Evolutionary conservation across 1,140 invertebrate genomes (phyloP), one percentile per base, ranked within the genome.

Genomic region (Drosophila prosaltans): DNA sequence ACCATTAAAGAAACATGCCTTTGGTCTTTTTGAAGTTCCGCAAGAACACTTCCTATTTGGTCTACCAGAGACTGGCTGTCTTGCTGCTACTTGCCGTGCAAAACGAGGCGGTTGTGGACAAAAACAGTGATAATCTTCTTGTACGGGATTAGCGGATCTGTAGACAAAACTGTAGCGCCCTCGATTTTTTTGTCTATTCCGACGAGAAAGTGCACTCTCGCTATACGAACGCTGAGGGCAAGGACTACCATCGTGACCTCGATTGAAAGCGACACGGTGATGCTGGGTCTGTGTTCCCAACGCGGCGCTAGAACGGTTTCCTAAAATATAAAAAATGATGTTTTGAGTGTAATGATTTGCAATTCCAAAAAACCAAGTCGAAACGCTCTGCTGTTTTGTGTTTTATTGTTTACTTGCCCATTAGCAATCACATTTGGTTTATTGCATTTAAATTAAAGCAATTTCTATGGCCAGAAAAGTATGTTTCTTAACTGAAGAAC

Each of bases 371-470:
- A 54, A 16, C 8, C 3, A 3, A 16, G 2, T 36, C 28, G 8
- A 21, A 39, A 9, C 32, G 8, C 7, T 21, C 39, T 39, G 43
- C 3, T 2, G 28, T 58, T 43, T 21, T 26, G 21, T 51, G 45
- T 24, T 51, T 21, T 21, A 7, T 1, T 2, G 26, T 79, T 11
- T 16, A 80, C 77, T 80, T 81, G 62, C 78, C 79, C 66, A 81
- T 77, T 63, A 60, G 68, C 28, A 48, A 32, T 61, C 74, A 67
- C 48, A 70, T 65, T 58, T 7, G 51, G 28, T 66, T 71, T 57
- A 72, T 75, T 75, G 51, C 11, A 2, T 2, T 48, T 45, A 7
- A 36, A 36, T 36, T 36, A 7, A 6, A 36, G 32, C 32, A 36
- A 36, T 36, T 36, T 36, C 3, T 36, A 36, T 36, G 30, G 28